Evolutionary conservation across 2,888 invertebrate species (phyloP).

Genomic region (Pteria penguin): DNA sequence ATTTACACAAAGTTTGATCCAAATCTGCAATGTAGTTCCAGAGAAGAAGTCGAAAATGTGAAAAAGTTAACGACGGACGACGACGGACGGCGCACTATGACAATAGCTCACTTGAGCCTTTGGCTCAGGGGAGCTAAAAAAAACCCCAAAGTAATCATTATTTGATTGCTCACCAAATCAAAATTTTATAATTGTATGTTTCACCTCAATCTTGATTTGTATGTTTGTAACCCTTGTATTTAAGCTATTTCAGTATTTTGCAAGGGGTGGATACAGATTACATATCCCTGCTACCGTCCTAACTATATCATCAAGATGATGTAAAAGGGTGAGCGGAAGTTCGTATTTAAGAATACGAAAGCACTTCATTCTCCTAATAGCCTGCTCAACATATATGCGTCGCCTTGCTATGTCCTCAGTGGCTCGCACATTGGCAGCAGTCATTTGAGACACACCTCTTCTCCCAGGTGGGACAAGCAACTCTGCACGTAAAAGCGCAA

Average conservation of each 20-base stretch:
- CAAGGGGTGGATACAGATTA: slow-evolving; percentile 16
- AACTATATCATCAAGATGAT: slow-evolving; percentile 39
- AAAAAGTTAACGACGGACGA: too few species aligned
- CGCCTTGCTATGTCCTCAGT: background rate
- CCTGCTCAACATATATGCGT: slow-evolving; percentile 10
- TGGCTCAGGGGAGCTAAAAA: too few species aligned
- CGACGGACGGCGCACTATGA: too few species aligned
- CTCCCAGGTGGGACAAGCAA: slow-evolving; percentile 19
- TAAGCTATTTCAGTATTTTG: slow-evolving; percentile 7
- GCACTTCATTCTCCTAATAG: slow-evolving; percentile 1
- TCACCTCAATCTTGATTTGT: too few species aligned
- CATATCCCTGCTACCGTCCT: slow-evolving; percentile 4
- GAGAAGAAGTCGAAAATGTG: too few species aligned
- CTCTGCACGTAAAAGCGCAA: slow-evolving; percentile 1
- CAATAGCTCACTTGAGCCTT: too few species aligned
- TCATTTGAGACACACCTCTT: background rate
- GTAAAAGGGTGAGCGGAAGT: slow-evolving; percentile 17
- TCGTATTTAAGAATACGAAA: slow-evolving; percentile 13
- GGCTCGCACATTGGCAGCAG: background rate
- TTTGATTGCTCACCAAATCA: too few species aligned
- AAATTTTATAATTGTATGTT: too few species aligned
- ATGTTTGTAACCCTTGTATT: too few species aligned
- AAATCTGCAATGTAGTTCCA: too few species aligned
- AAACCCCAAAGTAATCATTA: too few species aligned
- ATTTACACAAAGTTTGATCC: too few species aligned